A percentile compares a stretch with the other conserved stretches of the same genome.
phyloP scores from a whole-genome alignment of 2,113 vertebrate species.

The Cyprinodon tularosa region DNA sequence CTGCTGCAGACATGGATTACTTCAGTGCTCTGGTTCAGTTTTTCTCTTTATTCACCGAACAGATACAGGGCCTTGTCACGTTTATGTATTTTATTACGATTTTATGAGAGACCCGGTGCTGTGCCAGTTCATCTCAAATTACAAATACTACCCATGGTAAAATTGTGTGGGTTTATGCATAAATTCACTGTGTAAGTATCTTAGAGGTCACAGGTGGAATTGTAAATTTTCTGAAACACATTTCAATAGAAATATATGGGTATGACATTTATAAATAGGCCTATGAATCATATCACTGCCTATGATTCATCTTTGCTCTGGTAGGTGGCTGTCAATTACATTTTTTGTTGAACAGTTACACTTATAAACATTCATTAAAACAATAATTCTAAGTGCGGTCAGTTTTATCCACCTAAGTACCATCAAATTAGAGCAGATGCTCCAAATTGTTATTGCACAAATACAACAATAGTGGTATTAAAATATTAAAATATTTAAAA shows the following conservation, averaged over 20 bases:
- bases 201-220: too few species aligned
- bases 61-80: not conserved
- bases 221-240: too few species aligned
- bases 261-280: not conserved
- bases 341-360: not conserved
- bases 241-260: too few species aligned
- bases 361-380: too few species aligned
- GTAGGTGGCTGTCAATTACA: not conserved
- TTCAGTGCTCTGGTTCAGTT: conserved; percentile 10
- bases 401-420: too few species aligned
- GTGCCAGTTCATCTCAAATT: not conserved
- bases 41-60: conserved; percentile 5
- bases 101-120: not conserved
- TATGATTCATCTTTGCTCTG: not conserved
- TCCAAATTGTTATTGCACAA: too few species aligned
- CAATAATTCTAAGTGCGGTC: too few species aligned
- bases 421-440: not conserved
- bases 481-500: too few species aligned
- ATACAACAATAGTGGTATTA: too few species aligned
- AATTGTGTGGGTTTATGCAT: not conserved
- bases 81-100: not conserved
- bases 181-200: not conserved
- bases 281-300: not conserved
- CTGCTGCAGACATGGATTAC: conserved; percentile 15
- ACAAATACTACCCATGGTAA: not conserved